Evolutionary conservation across 2,113 vertebrate species (phyloP).

Genomic region (Irena cyanogastra): DNA sequence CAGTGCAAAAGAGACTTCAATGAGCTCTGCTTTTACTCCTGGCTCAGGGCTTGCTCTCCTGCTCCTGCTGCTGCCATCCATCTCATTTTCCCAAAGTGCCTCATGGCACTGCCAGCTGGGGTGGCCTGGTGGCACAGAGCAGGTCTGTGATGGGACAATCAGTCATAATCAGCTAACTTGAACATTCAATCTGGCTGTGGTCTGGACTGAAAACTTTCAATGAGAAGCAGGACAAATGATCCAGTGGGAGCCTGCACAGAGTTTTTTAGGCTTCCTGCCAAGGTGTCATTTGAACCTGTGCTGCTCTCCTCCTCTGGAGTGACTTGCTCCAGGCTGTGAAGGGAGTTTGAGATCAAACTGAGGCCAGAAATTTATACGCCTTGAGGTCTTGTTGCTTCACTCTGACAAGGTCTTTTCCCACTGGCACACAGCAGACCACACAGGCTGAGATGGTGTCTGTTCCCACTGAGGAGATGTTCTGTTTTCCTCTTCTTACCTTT

Average conservation of each 20-base stretch:
- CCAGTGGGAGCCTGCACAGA: background rate
- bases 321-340: background rate
- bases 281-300: background rate
- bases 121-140: background rate
- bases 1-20: background rate
- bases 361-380: background rate
- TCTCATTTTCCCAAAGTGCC: background rate
- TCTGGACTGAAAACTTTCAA: background rate
- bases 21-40: background rate
- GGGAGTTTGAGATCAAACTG: rapidly evolving
- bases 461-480: rapidly evolving
- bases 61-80: background rate
- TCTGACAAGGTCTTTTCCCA: background rate
- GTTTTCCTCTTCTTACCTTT: background rate
- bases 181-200: background rate
- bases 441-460: background rate
- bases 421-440: background rate
- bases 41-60: background rate
- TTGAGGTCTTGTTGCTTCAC: background rate
- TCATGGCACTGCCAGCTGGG: background rate
- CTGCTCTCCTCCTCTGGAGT: background rate
- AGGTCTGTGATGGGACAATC: background rate
- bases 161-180: background rate
- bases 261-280: background rate
- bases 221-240: background rate